Percentiles rank a stretch among this genome's conserved stretches.
These are phyloP conservation scores for Rhynchophorus ferrugineus DNA, from an alignment of 1,140 invertebrate genomes.

Conservation along the genomic window DNA sequence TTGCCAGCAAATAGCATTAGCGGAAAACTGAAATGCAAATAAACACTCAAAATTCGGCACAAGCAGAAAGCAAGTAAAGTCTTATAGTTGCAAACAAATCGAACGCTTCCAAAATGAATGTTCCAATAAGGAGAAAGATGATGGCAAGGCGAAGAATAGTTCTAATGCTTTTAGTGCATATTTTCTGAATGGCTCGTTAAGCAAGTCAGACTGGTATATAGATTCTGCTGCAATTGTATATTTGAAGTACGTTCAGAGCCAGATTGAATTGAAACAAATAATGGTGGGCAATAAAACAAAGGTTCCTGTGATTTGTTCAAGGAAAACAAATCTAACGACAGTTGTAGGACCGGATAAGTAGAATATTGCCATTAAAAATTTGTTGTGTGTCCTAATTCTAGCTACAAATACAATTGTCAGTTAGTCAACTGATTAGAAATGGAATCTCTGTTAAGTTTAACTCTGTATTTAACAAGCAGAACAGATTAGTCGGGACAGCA, in stretches of 20 bases:
- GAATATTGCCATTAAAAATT: slow-evolving; percentile 12
- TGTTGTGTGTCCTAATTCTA: slow-evolving; percentile 29
- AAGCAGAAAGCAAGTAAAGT: no score
- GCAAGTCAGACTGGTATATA: background rate
- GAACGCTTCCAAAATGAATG: no score
- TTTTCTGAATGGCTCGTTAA: background rate
- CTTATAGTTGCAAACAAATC: no score
- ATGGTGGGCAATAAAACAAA: background rate
- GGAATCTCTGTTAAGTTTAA: slow-evolving; percentile 29
- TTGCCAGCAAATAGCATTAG: no score
- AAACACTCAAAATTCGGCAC: no score
- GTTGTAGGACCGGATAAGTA: background rate
- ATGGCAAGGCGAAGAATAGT: no score
- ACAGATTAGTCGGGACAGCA: slow-evolving; percentile 8
- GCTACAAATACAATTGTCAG: slow-evolving; percentile 30
- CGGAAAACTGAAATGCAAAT: no score
- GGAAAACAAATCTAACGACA: background rate
- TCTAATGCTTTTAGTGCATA: background rate
- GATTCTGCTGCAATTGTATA: background rate
- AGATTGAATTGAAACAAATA: background rate
- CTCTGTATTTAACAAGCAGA: slow-evolving; percentile 25
- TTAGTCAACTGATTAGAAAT: slow-evolving; percentile 31
- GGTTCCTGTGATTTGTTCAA: background rate
- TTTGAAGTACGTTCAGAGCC: background rate
- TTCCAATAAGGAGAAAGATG: no score